Evolutionary conservation across 2,888 invertebrate species (phyloP).

Genomic region (Eristalis tenax): DNA sequence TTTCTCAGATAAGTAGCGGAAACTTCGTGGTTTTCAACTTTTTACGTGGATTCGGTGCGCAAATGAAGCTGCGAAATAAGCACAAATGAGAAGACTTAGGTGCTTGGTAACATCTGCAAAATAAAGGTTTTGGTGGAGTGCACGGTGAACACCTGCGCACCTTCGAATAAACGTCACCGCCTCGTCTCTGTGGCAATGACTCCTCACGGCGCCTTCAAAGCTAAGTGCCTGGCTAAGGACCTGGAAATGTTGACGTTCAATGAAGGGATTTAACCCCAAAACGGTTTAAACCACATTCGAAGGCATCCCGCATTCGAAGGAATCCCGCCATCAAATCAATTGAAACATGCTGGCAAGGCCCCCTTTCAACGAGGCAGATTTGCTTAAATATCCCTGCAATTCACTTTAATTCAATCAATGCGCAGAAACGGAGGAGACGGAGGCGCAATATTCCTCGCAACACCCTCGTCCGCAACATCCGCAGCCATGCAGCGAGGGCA

Average conservation of each 20-base stretch:
- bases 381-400: neutral
- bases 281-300: neutral
- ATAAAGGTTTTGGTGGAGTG: no score
- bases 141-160: no score
- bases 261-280: neutral
- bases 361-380: neutral
- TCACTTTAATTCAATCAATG: neutral
- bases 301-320: neutral
- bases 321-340: neutral
- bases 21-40: no score
- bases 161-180: no score
- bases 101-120: no score
- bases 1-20: no score
- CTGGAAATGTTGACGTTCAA: neutral
- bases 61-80: no score
- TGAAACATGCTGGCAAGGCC: neutral
- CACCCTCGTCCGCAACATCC: neutral
- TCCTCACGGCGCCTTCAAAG: neutral
- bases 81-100: no score
- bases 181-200: neutral
- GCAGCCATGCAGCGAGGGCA: neutral
- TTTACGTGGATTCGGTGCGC: no score
- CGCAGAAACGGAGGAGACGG: neutral
- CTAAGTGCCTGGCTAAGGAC: neutral
- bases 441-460: neutral